Conservation (phyloP, 2,888 invertebrate species). For the Eucera pruinosa region DNA sequence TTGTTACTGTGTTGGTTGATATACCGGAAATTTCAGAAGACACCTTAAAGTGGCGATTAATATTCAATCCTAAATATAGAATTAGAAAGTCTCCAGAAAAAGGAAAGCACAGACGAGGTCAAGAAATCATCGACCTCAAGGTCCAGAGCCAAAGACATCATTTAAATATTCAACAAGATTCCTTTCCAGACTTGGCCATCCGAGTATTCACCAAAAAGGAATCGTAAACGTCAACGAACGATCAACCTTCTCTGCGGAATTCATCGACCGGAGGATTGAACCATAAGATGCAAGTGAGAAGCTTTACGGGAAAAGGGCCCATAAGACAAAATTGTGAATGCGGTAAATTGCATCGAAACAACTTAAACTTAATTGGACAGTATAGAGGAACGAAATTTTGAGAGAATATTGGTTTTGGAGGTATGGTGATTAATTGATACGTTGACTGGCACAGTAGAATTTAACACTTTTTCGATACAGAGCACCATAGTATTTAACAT, state of each 20-base stretch:
- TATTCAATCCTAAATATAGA: neutral
- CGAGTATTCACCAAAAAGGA: neutral
- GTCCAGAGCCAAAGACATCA: neutral
- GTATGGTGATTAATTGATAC: no score
- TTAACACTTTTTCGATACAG: no score
- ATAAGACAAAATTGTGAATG: no score
- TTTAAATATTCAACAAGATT: slow-evolving; percentile 18
- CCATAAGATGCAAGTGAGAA: slow-evolving; percentile 15
- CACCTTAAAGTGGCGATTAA: no score
- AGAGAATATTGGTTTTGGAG: no score
- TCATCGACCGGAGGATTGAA: slow-evolving; percentile 3
- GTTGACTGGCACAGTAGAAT: no score
- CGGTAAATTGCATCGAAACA: no score
- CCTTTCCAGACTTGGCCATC: neutral
- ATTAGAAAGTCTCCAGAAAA: neutral
- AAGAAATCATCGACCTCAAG: slow-evolving; percentile 17
- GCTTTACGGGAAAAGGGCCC: no score
- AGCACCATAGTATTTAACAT: no score
- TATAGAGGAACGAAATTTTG: no score
- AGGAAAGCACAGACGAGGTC: neutral
- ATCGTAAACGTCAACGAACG: neutral
- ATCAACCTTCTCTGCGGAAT: neutral
- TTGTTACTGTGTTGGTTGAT: no score
- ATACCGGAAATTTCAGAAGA: neutral
- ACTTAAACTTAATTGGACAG: no score